Conservation (phyloP, 2,113 vertebrate species). For the Microtus ochrogaster region DNA sequence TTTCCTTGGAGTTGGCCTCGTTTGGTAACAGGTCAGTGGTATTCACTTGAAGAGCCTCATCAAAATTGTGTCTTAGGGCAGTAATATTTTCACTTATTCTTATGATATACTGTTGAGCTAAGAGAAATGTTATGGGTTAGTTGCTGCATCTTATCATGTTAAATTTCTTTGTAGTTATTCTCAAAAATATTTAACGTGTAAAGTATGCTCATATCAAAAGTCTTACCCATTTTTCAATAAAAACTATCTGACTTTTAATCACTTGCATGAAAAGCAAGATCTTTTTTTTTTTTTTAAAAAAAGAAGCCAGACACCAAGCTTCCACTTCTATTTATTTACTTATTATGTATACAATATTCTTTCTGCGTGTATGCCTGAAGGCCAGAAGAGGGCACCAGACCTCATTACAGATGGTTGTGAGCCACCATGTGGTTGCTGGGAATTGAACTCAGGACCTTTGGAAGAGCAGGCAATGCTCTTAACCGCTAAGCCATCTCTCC, state of each 20-base stretch:
- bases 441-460: no score
- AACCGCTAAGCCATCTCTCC: no score
- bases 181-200: neutral
- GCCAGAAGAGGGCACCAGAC: no score
- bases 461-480: no score
- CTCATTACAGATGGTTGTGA: no score
- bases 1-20: constrained; percentile 75
- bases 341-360: no score
- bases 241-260: constrained; percentile 21
- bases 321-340: no score
- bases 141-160: neutral
- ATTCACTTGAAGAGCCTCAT: constrained; percentile 71
- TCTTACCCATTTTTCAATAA: constrained; percentile 2
- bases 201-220: neutral
- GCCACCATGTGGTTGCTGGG: no score
- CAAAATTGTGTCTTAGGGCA: constrained; percentile 81
- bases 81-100: constrained; percentile 80
- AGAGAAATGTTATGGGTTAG: constrained; percentile 51
- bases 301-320: no score
- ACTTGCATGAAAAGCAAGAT: neutral
- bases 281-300: no score
- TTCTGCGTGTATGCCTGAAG: no score
- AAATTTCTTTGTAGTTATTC: constrained; percentile 36
- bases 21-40: constrained; percentile 73
- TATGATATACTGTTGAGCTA: constrained; percentile 85